Conservation (phyloP, 1,140 invertebrate genomes). For the Drosophila insularis region DNA sequence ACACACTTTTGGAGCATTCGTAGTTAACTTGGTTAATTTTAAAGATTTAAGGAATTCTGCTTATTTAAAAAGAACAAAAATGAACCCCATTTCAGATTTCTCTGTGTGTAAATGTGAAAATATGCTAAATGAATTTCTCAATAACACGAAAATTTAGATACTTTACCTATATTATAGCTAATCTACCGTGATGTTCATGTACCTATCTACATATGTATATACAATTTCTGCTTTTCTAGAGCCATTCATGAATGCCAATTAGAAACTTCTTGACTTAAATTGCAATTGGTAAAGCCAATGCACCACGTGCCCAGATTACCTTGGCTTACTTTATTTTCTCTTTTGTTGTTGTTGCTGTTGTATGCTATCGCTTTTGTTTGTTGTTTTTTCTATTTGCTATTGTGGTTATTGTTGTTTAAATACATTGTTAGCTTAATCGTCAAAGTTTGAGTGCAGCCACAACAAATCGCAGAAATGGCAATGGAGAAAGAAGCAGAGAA, state of each 20-base stretch:
- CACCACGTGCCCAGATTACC: conserved; percentile 6
- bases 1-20: no score
- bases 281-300: conserved; percentile 9
- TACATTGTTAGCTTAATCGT: conserved; percentile 19
- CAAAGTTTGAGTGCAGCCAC: conserved; percentile 14
- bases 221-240: no score
- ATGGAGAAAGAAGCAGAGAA: neutral
- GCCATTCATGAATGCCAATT: neutral
- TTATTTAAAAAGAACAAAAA: no score
- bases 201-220: no score
- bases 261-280: conserved; percentile 1
- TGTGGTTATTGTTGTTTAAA: conserved; percentile 6
- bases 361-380: neutral
- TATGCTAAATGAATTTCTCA: no score
- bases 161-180: no score
- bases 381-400: neutral
- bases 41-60: no score
- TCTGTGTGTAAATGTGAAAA: no score
- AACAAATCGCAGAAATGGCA: conserved; percentile 13
- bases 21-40: no score
- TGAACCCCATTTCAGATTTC: no score
- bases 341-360: neutral
- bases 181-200: no score
- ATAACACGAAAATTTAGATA: no score
- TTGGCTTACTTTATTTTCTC: conserved; percentile 11